Evolutionary conservation across 2,888 invertebrate genomes (phyloP).

Genomic region (Ariolimax columbianus): DNA sequence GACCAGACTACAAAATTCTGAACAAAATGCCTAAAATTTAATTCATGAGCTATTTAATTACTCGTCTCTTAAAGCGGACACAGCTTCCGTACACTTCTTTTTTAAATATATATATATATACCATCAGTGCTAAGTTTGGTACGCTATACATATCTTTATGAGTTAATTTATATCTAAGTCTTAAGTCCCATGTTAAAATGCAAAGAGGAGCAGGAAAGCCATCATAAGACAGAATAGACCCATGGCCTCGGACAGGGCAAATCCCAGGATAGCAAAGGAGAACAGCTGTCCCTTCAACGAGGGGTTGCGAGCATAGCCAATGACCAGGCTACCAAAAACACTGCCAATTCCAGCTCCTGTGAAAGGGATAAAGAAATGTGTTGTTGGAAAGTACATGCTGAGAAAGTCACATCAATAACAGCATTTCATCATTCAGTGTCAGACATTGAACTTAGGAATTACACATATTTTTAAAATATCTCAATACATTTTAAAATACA

Average conservation of each 20-base stretch:
- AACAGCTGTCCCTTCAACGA: conserved; percentile 98
- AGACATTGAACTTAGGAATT: no score
- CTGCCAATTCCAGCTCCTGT: conserved; percentile 98
- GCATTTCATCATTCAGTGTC: no score
- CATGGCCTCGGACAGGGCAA: conserved; percentile 99
- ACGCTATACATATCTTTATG: neutral
- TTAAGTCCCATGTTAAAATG: conserved; percentile 85
- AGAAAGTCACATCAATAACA: no score
- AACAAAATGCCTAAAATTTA: neutral
- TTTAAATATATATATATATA: neutral
- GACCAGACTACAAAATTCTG: neutral
- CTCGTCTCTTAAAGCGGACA: no score
- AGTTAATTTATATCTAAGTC: neutral
- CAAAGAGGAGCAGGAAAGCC: conserved; percentile 98
- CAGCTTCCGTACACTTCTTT: no score
- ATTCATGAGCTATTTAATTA: neutral
- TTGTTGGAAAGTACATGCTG: neutral
- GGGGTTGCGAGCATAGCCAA: conserved; percentile 97
- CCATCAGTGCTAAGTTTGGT: neutral
- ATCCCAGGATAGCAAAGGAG: conserved; percentile 98
- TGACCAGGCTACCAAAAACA: conserved; percentile 97
- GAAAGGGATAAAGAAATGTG: conserved; percentile 36
- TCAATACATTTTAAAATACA: no score
- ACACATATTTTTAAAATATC: no score
- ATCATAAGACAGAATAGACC: conserved; percentile 99